Percentiles rank a stretch among this genome's conserved stretches.
Evolutionary conservation across 2,888 invertebrate genomes (phyloP).

Genomic region (Cyrtodaria siliqua): DNA sequence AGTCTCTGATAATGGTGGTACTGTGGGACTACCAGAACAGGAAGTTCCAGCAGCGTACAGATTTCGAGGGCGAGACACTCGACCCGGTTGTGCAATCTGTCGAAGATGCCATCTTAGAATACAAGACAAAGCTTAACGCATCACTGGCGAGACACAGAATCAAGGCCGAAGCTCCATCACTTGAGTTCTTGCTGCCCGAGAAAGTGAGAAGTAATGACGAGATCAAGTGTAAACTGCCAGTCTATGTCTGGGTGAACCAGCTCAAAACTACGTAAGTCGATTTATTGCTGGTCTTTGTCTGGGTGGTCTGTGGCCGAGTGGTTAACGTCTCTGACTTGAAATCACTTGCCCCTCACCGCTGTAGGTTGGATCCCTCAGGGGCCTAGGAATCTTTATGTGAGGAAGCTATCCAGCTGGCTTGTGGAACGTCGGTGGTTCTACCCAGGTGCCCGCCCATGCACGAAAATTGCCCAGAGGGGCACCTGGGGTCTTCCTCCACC

Average conservation of each 20-base stretch:
- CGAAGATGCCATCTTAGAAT: constrained; percentile 79
- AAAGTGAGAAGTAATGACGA: constrained; percentile 79
- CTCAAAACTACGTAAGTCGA: constrained; percentile 80
- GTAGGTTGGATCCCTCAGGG: too few relatives aligned
- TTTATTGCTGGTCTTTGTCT: too few relatives aligned
- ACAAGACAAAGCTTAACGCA: constrained; percentile 81
- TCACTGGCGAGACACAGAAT: constrained; percentile 83
- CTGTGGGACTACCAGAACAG: constrained; percentile 83
- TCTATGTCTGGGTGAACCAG: constrained; percentile 83
- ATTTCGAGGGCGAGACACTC: constrained; percentile 66
- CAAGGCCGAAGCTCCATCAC: constrained; percentile 77
- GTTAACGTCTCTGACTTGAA: too few relatives aligned
- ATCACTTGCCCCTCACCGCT: too few relatives aligned
- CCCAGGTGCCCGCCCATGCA: too few relatives aligned
- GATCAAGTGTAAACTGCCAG: constrained; percentile 75
- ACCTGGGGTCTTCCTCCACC: too few relatives aligned
- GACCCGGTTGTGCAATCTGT: constrained; percentile 71
- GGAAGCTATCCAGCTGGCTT: too few relatives aligned
- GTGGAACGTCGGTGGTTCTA: too few relatives aligned
- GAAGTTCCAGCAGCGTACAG: constrained; percentile 81
- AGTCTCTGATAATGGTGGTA: constrained; percentile 80
- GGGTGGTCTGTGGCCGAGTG: too few relatives aligned
- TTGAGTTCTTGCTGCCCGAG: constrained; percentile 83
- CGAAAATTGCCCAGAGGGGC: too few relatives aligned
- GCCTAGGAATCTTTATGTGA: too few relatives aligned